Percentiles rank a stretch among this genome's conserved stretches.
Evolutionary conservation across 1,140 invertebrate genomes (phyloP).

Genomic region (Drosophila bifasciata): DNA sequence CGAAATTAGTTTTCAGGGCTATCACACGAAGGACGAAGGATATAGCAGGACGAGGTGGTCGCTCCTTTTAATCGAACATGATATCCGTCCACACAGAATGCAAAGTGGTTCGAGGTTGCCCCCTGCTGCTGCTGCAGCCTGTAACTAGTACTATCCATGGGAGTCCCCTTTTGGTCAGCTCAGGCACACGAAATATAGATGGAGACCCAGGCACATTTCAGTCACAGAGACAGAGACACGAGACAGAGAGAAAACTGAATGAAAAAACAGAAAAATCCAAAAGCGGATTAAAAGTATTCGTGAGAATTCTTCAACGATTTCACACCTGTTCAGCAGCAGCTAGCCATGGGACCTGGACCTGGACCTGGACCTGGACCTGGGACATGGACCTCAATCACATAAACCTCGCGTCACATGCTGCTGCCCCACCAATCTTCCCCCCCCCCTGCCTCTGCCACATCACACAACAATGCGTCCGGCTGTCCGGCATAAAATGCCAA

Average conservation of each 20-base stretch:
- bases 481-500: slow-evolving; percentile 73
- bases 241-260: slow-evolving; percentile 42
- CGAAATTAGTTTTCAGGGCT: slow-evolving; percentile 73
- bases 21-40: slow-evolving; percentile 43
- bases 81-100: slow-evolving; percentile 75
- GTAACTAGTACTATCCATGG: too few species aligned
- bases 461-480: slow-evolving; percentile 1
- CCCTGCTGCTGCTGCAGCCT: slow-evolving; percentile 8
- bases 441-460: too few species aligned
- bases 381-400: background rate
- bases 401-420: too few species aligned
- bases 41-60: slow-evolving; percentile 7
- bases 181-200: slow-evolving; percentile 6
- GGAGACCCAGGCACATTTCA: slow-evolving; percentile 20
- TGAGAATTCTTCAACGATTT: slow-evolving; percentile 81
- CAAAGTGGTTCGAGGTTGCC: slow-evolving; percentile 48
- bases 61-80: slow-evolving; percentile 77
- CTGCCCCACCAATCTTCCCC: too few species aligned
- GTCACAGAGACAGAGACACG: slow-evolving; percentile 25
- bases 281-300: slow-evolving; percentile 82
- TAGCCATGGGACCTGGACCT: slow-evolving; percentile 11
- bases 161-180: background rate
- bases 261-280: slow-evolving; percentile 82
- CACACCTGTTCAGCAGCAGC: slow-evolving; percentile 67
- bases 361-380: too few species aligned